These are phyloP conservation scores for Camponotus fellah DNA, from an alignment of 2,888 invertebrate genomes.

Conservation along the genomic window DNA sequence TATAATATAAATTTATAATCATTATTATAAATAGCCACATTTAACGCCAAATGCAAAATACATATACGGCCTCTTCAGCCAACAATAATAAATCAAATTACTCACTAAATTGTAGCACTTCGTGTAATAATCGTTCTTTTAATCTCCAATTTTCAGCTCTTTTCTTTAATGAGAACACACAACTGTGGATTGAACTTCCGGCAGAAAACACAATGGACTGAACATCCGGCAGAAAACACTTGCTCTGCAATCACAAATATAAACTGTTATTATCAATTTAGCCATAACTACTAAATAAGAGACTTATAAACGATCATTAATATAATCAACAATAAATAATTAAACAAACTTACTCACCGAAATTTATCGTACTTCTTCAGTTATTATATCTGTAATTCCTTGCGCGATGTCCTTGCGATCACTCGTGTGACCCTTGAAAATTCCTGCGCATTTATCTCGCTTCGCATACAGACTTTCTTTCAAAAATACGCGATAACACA, in stretches of 20 bases:
- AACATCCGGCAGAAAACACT: not conserved
- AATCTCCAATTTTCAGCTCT: not conserved
- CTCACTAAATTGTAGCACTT: not conserved
- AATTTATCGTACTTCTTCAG: not conserved
- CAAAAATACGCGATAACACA: not conserved
- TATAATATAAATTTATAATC: not conserved
- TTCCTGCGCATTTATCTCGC: not conserved
- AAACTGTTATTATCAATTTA: not conserved
- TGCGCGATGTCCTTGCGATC: not conserved
- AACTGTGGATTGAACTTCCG: not conserved
- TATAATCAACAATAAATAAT: slow-evolving; percentile 9
- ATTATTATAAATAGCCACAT: not conserved
- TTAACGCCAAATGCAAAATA: not conserved
- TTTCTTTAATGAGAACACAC: not conserved
- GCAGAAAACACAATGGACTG: not conserved
- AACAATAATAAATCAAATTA: slow-evolving; percentile 4
- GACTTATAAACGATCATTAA: too few species aligned
- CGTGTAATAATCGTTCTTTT: not conserved
- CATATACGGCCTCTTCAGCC: not conserved
- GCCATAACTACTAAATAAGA: not conserved
- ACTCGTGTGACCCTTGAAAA: not conserved
- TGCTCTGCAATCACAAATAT: not conserved
- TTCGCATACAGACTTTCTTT: not conserved
- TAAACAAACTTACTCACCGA: not conserved
- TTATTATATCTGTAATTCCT: not conserved